Evolutionary conservation across 2,797 vertebrate genomes (phyloP).

Genomic region (Menidia menidia): DNA sequence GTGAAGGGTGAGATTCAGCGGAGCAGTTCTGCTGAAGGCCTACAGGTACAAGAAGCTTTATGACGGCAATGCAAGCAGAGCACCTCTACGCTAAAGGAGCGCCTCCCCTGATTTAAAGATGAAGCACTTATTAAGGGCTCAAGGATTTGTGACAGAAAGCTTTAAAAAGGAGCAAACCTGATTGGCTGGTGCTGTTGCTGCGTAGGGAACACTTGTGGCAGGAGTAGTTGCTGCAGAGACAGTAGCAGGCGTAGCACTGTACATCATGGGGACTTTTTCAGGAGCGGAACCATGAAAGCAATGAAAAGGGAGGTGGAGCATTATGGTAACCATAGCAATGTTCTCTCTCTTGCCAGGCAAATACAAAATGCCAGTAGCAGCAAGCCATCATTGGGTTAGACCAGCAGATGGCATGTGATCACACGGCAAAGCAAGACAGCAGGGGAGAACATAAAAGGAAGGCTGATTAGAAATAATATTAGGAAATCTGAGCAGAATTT

Average conservation of each 20-base stretch:
- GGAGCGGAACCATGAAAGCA: slow-evolving; percentile 99
- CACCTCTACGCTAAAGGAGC: slow-evolving; percentile 59
- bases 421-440: slow-evolving; percentile 98
- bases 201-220: slow-evolving; percentile 99
- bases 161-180: slow-evolving; percentile 99
- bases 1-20: slow-evolving; percentile 65
- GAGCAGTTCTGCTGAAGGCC: slow-evolving; percentile 72
- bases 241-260: slow-evolving; percentile 99
- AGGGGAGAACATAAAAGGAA: slow-evolving; percentile 86
- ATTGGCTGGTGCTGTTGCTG: slow-evolving; percentile 99
- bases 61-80: slow-evolving; percentile 68
- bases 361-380: slow-evolving; percentile 91
- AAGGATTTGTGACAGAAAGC: slow-evolving; percentile 97
- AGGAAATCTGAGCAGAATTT: slow-evolving; percentile 91
- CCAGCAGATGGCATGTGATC: slow-evolving; percentile 99
- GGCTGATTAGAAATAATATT: slow-evolving; percentile 92
- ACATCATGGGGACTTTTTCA: slow-evolving; percentile 99
- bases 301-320: slow-evolving; percentile 99
- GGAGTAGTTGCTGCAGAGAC: slow-evolving; percentile 99
- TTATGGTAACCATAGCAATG: slow-evolving; percentile 95
- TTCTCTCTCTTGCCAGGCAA: slow-evolving; percentile 88
- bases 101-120: slow-evolving; percentile 63
- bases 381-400: slow-evolving; percentile 98
- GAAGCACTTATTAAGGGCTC: slow-evolving; percentile 94
- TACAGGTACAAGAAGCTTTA: slow-evolving; percentile 65